Evolutionary conservation across 1,140 invertebrate species (phyloP), one percentile per base, ranked within the genome.

Genomic region (Eubasilissa regina): DNA sequence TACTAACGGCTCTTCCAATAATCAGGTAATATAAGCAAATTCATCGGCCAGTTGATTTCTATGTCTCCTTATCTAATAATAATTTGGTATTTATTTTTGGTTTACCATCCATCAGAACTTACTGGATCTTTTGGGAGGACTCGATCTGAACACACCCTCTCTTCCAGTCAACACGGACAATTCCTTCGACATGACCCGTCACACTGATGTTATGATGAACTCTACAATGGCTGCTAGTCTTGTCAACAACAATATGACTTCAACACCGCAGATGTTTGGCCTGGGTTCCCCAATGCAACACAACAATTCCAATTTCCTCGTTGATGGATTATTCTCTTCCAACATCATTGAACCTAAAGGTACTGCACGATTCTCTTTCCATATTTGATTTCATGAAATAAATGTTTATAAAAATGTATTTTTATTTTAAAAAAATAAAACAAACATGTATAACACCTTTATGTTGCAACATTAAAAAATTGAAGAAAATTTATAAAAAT

Each of bases 121-220:
- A 70, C 88, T 98, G 79, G 97, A 98, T 88, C 90, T 98, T 51
- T 89, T 98, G 48, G 95, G 95, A 85, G 94, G 91, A 70, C 86
- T 94, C 77, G 93, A 93, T 86, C 87, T 93, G 76, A 87, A 87
- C 51, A 81, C 87, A 70, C 84, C 89, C 47, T 56, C 86, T 48
- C 53, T 74, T 1, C 70, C 70, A 6, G 43, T 56, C 15, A 74
- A 35, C 70, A 83, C 87, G 6, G 83, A 84, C 7, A 84, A 85
- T 9, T 84, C 85, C 77, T 81, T 87, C 44, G 85, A 84, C 56
- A 62, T 75, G 66, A 83, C 45, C 66, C 75, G 56, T 53, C 77
- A 62, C 45, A 21, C 51, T 11, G 78, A 75, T 25, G 68, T 75
- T 10, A 78, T 83, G 73, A 62, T 56, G n/a, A 80, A 77, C 55